A percentile compares a stretch with the other conserved stretches of the same genome.
phyloP scores from a whole-genome alignment of 2,797 vertebrate species.

The Rhinella marina region DNA sequence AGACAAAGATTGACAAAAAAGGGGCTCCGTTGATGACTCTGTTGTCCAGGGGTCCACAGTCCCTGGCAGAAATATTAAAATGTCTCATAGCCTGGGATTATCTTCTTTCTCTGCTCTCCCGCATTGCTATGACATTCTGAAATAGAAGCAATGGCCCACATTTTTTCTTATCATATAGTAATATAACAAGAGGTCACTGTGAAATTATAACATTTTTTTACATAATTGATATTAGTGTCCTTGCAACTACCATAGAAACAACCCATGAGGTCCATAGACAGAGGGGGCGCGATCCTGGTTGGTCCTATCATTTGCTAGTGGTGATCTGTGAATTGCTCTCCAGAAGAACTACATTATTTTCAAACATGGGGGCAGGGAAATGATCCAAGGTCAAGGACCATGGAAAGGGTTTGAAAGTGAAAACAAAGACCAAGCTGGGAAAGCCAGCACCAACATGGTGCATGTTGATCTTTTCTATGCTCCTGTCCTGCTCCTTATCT shows the following conservation, averaged over 20 bases:
- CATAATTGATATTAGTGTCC: background rate
- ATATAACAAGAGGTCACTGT: no score
- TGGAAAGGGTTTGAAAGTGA: background rate
- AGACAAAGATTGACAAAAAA: no score
- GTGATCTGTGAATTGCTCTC: background rate
- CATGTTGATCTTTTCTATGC: background rate
- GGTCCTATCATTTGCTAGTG: background rate
- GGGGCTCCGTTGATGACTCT: no score
- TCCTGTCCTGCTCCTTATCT: background rate
- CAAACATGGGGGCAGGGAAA: background rate
- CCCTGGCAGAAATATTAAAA: no score
- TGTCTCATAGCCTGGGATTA: no score
- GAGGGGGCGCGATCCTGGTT: background rate
- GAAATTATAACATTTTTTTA: background rate
- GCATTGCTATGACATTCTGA: no score
- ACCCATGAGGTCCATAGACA: background rate
- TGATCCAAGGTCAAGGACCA: background rate
- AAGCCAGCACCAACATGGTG: background rate
- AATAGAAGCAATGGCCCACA: no score
- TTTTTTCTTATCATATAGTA: no score
- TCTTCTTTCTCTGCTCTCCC: no score
- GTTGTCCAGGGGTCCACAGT: no score
- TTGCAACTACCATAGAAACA: background rate
- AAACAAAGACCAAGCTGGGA: background rate
- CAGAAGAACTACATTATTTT: background rate